These are phyloP conservation scores for Phortica okadai DNA, from an alignment of 2,888 invertebrate genomes.

Conservation along the genomic window DNA sequence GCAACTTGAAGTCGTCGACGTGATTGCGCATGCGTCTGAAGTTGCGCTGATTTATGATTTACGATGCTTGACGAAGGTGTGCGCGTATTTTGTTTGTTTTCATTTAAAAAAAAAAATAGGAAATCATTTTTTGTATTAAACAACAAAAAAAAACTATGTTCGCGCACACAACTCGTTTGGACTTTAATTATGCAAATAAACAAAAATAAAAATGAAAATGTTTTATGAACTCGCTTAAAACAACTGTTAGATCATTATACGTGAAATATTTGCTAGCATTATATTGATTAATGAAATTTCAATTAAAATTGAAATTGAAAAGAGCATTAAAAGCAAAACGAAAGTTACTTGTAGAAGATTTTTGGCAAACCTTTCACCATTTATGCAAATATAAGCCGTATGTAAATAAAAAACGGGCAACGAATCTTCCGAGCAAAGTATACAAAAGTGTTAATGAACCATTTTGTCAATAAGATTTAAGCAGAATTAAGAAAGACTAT, in stretches of 20 bases:
- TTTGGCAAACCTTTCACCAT: too few species aligned
- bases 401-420: too few species aligned
- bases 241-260: background rate
- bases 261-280: background rate
- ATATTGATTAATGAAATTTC: too few species aligned
- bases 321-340: too few species aligned
- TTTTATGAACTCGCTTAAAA: background rate
- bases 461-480: too few species aligned
- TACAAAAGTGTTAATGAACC: too few species aligned
- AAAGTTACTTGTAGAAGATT: too few species aligned
- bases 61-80: conserved; percentile 1
- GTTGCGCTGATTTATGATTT: background rate
- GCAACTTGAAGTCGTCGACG: background rate
- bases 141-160: background rate
- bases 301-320: too few species aligned
- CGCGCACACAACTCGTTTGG: background rate
- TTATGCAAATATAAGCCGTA: too few species aligned
- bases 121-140: background rate
- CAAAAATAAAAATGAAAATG: background rate
- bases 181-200: conserved; percentile 20
- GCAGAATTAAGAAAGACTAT: too few species aligned
- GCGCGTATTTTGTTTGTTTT: conserved; percentile 13
- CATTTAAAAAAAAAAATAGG: conserved; percentile 18
- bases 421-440: too few species aligned
- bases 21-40: background rate